Conservation (phyloP, 2,888 invertebrate species). For the Listrodromus nycthemerus region DNA sequence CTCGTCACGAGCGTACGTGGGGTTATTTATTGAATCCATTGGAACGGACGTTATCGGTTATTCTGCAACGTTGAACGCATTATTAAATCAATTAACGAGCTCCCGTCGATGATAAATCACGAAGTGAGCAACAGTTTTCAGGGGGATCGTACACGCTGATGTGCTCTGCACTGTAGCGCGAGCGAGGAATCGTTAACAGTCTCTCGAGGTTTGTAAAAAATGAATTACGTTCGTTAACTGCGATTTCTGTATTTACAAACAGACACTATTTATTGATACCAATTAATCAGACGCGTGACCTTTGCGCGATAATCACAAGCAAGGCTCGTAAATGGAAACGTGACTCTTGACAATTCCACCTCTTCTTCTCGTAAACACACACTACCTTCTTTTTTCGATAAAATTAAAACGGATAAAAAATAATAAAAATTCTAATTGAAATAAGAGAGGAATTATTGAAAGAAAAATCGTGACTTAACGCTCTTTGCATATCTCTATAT, state of each 20-base stretch:
- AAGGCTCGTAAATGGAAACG: conserved; percentile 33
- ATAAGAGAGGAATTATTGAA: not conserved
- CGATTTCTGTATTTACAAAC: conserved; percentile 12
- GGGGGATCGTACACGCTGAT: not conserved
- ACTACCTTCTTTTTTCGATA: conserved; percentile 10
- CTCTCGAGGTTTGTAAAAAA: not conserved
- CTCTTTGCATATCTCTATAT: conserved; percentile 29
- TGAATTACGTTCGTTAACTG: conserved; percentile 25
- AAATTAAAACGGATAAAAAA: conserved; percentile 4
- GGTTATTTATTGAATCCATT: conserved; percentile 41
- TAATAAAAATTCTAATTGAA: conserved; percentile 14
- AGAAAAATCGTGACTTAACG: conserved; percentile 41
- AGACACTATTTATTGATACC: conserved; percentile 50
- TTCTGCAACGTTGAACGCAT: conserved; percentile 58
- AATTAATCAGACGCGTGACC: conserved; percentile 60
- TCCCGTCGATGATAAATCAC: conserved; percentile 47
- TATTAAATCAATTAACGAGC: conserved; percentile 68
- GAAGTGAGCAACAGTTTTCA: conserved; percentile 18
- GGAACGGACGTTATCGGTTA: conserved; percentile 50
- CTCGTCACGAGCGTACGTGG: conserved; percentile 21
- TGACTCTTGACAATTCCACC: conserved; percentile 19
- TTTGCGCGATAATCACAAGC: conserved; percentile 43
- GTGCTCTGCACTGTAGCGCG: not conserved
- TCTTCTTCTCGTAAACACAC: conserved; percentile 35
- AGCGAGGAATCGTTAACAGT: conserved; percentile 12